Evolutionary conservation across 2,888 invertebrate species (phyloP).

Genomic region (Fragum fragum): DNA sequence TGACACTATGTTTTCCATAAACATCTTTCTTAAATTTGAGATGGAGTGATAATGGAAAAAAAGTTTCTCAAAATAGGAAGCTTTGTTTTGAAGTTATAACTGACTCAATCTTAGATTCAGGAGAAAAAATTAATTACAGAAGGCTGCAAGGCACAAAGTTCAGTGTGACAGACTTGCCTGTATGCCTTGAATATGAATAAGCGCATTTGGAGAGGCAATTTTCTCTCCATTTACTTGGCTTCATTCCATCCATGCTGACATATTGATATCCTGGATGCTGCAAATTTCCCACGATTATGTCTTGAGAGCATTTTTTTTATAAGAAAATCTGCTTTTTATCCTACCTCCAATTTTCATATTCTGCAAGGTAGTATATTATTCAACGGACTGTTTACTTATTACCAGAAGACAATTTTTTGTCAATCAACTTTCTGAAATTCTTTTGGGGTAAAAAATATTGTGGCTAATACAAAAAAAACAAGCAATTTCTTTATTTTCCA

Average conservation of each 20-base stretch:
- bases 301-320: background rate
- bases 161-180: background rate
- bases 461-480: too few species aligned
- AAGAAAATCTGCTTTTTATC: background rate
- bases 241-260: slow-evolving; percentile 1
- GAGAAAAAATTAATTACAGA: too few species aligned
- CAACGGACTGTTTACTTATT: background rate
- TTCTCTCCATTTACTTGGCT: slow-evolving; percentile 12
- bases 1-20: too few species aligned
- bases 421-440: too few species aligned
- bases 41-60: too few species aligned
- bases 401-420: too few species aligned
- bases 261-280: background rate
- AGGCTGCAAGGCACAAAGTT: background rate
- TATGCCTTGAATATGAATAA: slow-evolving; percentile 12
- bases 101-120: too few species aligned
- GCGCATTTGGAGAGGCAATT: background rate
- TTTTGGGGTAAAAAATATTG: too few species aligned
- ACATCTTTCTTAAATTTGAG: too few species aligned
- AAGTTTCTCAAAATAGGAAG: too few species aligned
- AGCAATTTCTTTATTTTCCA: slow-evolving; percentile 7
- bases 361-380: background rate
- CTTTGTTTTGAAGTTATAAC: too few species aligned
- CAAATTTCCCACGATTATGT: slow-evolving; percentile 13
- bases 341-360: background rate